Evolutionary conservation across 2,797 vertebrate genomes (phyloP).

Genomic region (Gymnothorax javanicus): DNA sequence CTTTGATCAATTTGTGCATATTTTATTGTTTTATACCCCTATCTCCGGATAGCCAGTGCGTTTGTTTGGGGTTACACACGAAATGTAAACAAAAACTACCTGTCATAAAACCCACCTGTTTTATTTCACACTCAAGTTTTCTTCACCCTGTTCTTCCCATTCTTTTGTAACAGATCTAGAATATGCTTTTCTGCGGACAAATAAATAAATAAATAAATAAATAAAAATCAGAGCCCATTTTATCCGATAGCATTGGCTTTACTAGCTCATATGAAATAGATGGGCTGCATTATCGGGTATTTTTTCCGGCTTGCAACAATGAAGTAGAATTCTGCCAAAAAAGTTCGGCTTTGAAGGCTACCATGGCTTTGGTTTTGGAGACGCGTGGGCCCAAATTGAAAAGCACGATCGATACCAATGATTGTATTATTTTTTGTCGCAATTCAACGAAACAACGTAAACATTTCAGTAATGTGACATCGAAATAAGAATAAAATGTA

Average conservation of each 20-base stretch:
- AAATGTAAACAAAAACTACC: slow-evolving; percentile 77
- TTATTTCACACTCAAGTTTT: slow-evolving; percentile 16
- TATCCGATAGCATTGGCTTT: background rate
- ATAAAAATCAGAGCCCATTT: background rate
- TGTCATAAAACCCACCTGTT: slow-evolving; percentile 70
- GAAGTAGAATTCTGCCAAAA: background rate
- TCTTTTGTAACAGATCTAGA: background rate
- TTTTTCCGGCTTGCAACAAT: background rate
- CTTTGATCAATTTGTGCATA: slow-evolving; percentile 68
- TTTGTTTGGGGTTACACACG: slow-evolving; percentile 74
- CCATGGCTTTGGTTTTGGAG: background rate
- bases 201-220: background rate
- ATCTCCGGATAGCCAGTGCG: slow-evolving; percentile 68
- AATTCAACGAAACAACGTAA: background rate
- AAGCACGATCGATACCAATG: background rate
- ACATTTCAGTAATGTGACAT: background rate
- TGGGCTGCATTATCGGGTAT: background rate
- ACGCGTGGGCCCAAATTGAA: background rate
- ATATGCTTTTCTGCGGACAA: background rate
- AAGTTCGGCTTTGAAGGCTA: background rate
- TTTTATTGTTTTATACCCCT: slow-evolving; percentile 80
- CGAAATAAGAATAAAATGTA: background rate
- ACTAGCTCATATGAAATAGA: background rate
- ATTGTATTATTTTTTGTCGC: too few relatives aligned
- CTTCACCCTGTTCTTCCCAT: slow-evolving; percentile 48